Base-by-base conservation (phyloP, 2,888 invertebrate species). In the Zygothrica quintamaculata region DNA sequence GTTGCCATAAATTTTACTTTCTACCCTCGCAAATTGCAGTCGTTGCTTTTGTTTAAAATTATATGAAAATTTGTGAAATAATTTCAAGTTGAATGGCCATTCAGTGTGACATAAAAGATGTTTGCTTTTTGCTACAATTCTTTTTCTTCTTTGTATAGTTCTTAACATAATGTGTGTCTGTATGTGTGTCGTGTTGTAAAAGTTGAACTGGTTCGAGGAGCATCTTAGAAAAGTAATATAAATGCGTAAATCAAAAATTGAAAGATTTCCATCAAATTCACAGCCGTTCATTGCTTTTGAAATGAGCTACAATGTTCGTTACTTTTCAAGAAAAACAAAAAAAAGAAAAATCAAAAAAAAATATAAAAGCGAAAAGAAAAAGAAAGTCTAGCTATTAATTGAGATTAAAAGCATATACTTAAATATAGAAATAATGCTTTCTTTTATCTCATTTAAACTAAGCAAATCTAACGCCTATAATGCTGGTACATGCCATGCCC, bases 251-350 rank as follows among this genome's bases (percentile, higher is more conserved):
- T 61, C 67, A 51, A 81, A n/a, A 80, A 85, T 65, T 78, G 70
- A 64, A 46, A 77, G 65, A 74, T 9, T 82, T 87, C 77, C 85
- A 87, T 86, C 86, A 84, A 88, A 85, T 88, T 89, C 89, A 89
- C 89, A 89, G 89, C 89, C 89, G 81, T 89, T 89, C 79, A 87
- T 88, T 89, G 89, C 89, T 89, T 89, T 88, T 88, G 74, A 89
- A 88, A 89, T 89, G 89, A 89, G 89, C 89, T 89, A 76, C 86
- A 86, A 86, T 85, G 87, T 81, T 84, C 85, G 82, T 87, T 84
- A 78, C 70, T 69, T 77, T 59, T 47, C 25, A 34, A 22, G 33
- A 44, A 48, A 53, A 48, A 36, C 0, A 22, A 34, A 29, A 25
- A 26, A 3, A 15, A 11, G 36, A 50, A 43, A 1, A n/a, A n/a